Conservation (phyloP, 2,797 vertebrate species). For the Rhinatrema bivittatum region DNA sequence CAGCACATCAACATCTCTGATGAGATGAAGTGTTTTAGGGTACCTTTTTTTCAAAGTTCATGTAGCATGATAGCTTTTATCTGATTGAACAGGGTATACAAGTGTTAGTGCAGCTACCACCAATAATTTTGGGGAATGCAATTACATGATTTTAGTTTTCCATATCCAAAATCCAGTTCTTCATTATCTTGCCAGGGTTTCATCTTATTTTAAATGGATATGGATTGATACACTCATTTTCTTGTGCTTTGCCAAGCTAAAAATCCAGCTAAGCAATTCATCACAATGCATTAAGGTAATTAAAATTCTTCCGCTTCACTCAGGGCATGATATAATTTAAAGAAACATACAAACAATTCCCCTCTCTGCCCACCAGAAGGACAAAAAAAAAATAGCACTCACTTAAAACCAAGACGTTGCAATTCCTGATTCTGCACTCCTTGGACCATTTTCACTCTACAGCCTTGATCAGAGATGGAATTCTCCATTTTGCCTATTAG, state of each 20-base stretch:
- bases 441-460: slow-evolving; percentile 45
- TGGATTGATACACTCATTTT: slow-evolving; percentile 25
- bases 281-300: slow-evolving; percentile 24
- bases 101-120: no score
- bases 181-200: slow-evolving; percentile 1
- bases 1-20: no score
- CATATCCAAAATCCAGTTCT: no score
- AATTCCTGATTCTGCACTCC: slow-evolving; percentile 58
- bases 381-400: slow-evolving; percentile 28
- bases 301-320: slow-evolving; percentile 32
- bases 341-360: no score
- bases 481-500: slow-evolving; percentile 57
- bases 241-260: slow-evolving; percentile 12
- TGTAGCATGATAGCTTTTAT: no score
- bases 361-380: no score
- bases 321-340: no score
- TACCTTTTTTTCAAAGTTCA: no score
- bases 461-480: slow-evolving; percentile 47
- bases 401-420: slow-evolving; percentile 66
- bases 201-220: slow-evolving; percentile 9
- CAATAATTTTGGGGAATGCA: no score
- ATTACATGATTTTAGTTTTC: no score
- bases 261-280: slow-evolving; percentile 19
- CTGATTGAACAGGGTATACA: no score
- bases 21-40: no score